Base-by-base conservation (phyloP, 2,113 vertebrate genomes). In the Pyrgilauda ruficollis region DNA sequence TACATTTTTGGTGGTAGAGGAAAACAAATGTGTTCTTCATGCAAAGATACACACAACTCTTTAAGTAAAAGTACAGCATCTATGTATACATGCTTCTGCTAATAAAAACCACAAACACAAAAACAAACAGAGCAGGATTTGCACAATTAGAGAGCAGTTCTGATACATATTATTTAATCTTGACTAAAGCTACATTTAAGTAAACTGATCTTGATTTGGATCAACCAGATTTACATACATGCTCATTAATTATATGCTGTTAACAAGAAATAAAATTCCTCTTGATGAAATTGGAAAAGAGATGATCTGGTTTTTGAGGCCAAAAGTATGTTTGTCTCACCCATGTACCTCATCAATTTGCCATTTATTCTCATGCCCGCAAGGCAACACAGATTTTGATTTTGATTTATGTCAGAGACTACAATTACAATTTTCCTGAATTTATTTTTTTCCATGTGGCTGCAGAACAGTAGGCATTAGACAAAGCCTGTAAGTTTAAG, bases 361-460 rank as follows among this genome's bases (percentile, higher is more conserved):
- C 11, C 12, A 62, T 77, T 59, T 80, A 72, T 74, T 44, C 39
- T 87, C 13, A 68, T 43, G 37, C 15, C n/a, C n/a, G 79, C 69
- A 68, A 89, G 31, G 18, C 50, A 85, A 89, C 43, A 56, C 3
- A 55, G 15, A 35, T 33, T 73, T 69, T 69, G 13, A 50, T 59
- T 68, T 68, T 46, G 23, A 35, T 59, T 62, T 84, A 37, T 69
- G 31, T 37, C 26, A 43, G 30, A 47, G 15, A 37, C 49, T 91
- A 95, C 78, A 67, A 39, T 66, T 91, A 95, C 78, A 67, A 39
- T 66, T 87, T 63, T 49, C 78, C 11, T 27, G 9, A 31, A 67
- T 47, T 61, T 89, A 43, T 27, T 30, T 84, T 84, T 80, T 88
- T 67, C 37, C 76, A 84, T 55, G 35, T 78, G 67, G 24, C n/a